A percentile compares a stretch with the other conserved stretches of the same genome.
Conservation (phyloP, 2,797 vertebrate genomes). For the Tolypeutes matacus region DNA sequence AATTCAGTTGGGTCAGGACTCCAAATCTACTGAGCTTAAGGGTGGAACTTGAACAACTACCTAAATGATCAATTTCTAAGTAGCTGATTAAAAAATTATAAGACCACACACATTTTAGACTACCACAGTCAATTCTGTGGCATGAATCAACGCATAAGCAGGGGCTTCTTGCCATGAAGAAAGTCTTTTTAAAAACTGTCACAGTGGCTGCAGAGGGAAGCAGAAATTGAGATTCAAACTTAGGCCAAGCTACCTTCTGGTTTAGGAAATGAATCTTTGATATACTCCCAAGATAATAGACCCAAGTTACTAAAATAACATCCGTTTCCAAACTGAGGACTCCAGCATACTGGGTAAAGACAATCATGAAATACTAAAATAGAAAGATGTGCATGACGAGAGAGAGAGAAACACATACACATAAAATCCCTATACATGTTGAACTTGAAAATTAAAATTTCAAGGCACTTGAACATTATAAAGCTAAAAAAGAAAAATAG, state of each 20-base stretch:
- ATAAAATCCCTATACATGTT: background rate
- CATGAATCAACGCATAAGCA: background rate
- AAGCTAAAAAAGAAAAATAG: background rate
- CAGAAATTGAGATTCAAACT: background rate
- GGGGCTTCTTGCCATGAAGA: background rate
- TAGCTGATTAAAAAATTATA: background rate
- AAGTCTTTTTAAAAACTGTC: background rate
- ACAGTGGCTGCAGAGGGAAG: background rate
- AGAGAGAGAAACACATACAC: background rate
- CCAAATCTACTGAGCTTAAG: background rate
- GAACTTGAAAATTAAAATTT: background rate
- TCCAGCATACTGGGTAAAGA: background rate
- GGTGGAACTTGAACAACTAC: background rate
- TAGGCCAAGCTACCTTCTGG: background rate
- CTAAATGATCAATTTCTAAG: background rate
- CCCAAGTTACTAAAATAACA: background rate
- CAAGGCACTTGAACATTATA: background rate
- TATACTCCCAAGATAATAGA: background rate
- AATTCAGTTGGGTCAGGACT: background rate
- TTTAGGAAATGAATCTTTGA: background rate
- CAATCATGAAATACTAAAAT: background rate
- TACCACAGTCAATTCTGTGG: background rate
- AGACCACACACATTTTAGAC: background rate
- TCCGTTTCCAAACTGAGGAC: background rate
- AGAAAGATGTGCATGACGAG: background rate